Evolutionary conservation across 2,113 vertebrate genomes (phyloP).

Genomic region (Ranitomeya variabilis): DNA sequence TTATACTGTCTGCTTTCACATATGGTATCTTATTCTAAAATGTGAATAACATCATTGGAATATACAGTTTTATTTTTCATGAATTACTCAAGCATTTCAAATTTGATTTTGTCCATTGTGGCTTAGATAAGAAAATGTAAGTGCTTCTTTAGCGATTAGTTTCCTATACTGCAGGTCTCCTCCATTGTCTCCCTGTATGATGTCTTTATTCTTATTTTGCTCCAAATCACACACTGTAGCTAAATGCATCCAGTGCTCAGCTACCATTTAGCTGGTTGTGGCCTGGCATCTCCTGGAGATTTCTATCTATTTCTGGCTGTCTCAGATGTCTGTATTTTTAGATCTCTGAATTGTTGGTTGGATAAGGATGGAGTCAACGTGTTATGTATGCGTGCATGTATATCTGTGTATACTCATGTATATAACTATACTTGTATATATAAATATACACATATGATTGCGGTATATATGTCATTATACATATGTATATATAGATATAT

Average conservation of each 20-base stretch:
- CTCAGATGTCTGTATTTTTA: conserved; percentile 56
- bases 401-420: conserved; percentile 14
- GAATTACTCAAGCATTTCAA: neutral
- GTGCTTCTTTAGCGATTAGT: neutral
- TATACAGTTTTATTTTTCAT: neutral
- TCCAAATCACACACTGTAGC: neutral
- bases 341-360: conserved; percentile 18
- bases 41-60: neutral
- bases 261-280: neutral
- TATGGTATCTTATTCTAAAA: neutral
- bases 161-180: neutral
- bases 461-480: too few species aligned
- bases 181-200: neutral
- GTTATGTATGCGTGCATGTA: neutral
- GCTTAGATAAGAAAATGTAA: neutral
- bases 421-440: neutral
- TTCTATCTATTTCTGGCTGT: conserved; percentile 35
- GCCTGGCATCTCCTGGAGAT: conserved; percentile 16
- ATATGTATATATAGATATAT: too few species aligned
- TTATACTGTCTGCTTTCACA: neutral
- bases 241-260: neutral
- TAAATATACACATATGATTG: neutral
- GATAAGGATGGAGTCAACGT: neutral
- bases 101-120: neutral
- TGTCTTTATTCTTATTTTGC: neutral